Conservation (phyloP, 92 coral and sea anemone genomes). For the Zoanthus solanderi region DNA sequence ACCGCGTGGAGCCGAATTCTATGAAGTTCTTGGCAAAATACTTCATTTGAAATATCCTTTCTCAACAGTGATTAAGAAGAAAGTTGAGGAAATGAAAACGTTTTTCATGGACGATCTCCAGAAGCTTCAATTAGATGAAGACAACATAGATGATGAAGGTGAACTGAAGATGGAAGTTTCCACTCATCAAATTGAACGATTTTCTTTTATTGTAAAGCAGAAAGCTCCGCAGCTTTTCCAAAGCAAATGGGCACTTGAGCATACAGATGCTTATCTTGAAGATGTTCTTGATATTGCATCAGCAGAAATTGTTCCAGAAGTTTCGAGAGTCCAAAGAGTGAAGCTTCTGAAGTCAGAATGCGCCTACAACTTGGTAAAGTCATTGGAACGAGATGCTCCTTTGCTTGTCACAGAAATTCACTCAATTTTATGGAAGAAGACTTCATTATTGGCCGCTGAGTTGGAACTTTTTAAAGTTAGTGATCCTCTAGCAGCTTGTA, state of each 20-base stretch:
- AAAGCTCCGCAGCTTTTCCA: conserved; percentile 71
- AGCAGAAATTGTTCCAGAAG: conserved; percentile 55
- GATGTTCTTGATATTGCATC: conserved; percentile 86
- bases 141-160: conserved; percentile 71
- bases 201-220: conserved; percentile 68
- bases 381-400: conserved; percentile 48
- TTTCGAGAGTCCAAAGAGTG: conserved; percentile 72
- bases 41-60: conserved; percentile 74
- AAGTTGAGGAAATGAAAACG: conserved; percentile 74
- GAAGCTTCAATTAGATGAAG: conserved; percentile 65
- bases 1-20: conserved; percentile 85
- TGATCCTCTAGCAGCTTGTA: conserved; percentile 8
- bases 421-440: conserved; percentile 76
- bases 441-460: conserved; percentile 58
- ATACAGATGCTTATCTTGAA: conserved; percentile 67
- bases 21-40: conserved; percentile 58
- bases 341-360: conserved; percentile 74
- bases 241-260: conserved; percentile 47
- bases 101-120: conserved; percentile 81
- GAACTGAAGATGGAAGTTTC: conserved; percentile 60
- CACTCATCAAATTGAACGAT: conserved; percentile 57
- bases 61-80: conserved; percentile 71
- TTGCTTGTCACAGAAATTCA: conserved; percentile 71
- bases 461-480: conserved; percentile 71
- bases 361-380: conserved; percentile 56